A percentile compares a stretch with the other conserved stretches of the same genome.
Conservation (phyloP, 1,140 invertebrate species). For the Trypoxylus dichotomus region DNA sequence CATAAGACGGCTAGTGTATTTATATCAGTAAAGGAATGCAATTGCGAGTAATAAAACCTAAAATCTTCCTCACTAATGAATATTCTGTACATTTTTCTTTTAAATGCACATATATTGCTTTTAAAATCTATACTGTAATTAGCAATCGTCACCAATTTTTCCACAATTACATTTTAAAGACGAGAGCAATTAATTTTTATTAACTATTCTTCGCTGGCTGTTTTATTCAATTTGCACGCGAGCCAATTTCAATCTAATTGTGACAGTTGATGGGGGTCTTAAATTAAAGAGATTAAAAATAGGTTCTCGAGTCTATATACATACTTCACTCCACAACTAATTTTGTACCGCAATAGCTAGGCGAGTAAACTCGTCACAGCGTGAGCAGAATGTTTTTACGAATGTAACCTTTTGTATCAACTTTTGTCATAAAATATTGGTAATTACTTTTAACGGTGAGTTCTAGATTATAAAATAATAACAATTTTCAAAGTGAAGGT, state of each 20-base stretch:
- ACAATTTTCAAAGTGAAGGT: no score
- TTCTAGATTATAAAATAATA: no score
- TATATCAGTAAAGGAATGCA: no score
- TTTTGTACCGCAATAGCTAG: neutral
- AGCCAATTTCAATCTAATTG: neutral
- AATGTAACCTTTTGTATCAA: neutral
- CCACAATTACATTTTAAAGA: no score
- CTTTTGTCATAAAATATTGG: neutral
- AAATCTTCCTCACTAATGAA: no score
- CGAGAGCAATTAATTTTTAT: neutral
- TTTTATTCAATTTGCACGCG: neutral
- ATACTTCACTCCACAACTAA: neutral
- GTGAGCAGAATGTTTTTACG: neutral
- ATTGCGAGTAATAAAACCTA: no score
- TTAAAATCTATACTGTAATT: no score
- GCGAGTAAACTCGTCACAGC: neutral
- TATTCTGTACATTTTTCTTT: no score
- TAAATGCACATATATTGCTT: no score
- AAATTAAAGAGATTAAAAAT: conserved; percentile 1
- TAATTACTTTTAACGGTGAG: no score
- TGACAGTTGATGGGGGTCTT: neutral
- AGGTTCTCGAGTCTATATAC: neutral
- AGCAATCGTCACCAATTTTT: no score
- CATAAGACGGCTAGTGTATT: no score
- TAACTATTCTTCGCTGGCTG: neutral